These are phyloP conservation scores for Diglossa cyanea DNA, from an alignment of 2,797 vertebrate species.

Conservation along the genomic window DNA sequence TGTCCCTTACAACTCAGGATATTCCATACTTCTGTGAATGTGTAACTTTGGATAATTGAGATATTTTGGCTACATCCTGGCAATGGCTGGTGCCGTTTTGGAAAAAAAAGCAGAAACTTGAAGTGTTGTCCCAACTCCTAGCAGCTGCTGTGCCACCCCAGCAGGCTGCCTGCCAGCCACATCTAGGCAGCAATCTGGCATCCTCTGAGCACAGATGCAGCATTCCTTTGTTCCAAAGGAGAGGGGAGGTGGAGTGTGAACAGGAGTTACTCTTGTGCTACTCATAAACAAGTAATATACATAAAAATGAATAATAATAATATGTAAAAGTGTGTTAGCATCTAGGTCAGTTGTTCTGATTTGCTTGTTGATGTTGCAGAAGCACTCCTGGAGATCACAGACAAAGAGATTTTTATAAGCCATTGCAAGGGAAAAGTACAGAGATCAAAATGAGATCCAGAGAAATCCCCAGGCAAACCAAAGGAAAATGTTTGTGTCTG, in stretches of 20 bases:
- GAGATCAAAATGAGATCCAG: background rate
- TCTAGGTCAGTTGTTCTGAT: background rate
- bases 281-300: background rate
- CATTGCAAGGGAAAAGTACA: background rate
- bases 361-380: background rate
- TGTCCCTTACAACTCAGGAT: background rate
- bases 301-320: background rate
- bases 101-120: background rate
- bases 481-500: background rate
- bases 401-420: background rate
- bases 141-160: background rate
- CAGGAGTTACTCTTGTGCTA: background rate
- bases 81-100: background rate
- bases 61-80: background rate
- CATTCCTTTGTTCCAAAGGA: background rate
- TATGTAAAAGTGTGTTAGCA: background rate
- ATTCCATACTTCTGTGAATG: rapidly evolving
- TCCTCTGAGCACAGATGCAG: background rate
- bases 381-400: background rate
- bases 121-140: background rate
- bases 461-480: background rate
- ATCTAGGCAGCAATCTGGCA: background rate
- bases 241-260: background rate
- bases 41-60: background rate
- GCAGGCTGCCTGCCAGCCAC: background rate